Evolutionary conservation across 1,140 invertebrate species (phyloP).

Genomic region (Zaprionus kolodkinae): DNA sequence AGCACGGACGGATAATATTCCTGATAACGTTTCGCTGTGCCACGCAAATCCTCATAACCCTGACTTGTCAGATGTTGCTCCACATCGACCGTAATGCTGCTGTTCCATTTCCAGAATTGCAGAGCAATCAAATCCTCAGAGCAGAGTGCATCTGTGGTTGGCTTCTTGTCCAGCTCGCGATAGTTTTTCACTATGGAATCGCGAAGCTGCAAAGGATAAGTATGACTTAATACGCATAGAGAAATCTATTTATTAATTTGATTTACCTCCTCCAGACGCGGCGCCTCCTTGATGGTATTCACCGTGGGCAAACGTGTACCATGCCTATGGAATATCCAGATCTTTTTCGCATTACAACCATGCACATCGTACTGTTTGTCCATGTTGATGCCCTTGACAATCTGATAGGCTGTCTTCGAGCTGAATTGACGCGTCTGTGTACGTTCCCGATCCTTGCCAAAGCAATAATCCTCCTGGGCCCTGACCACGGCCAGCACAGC

Average conservation of each 20-base stretch:
- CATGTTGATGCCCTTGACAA: conserved; percentile 85
- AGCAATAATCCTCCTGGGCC: conserved; percentile 86
- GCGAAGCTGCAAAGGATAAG: conserved; percentile 58
- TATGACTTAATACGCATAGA: no score
- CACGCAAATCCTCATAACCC: conserved; percentile 87
- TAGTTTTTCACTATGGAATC: conserved; percentile 87
- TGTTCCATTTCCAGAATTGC: conserved; percentile 87
- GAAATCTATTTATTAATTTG: not conserved
- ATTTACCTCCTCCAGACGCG: conserved; percentile 85
- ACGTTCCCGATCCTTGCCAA: conserved; percentile 86
- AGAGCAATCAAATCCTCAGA: conserved; percentile 86
- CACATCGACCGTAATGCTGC: conserved; percentile 85
- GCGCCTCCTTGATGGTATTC: conserved; percentile 85
- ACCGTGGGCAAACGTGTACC: conserved; percentile 87
- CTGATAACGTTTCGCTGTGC: conserved; percentile 87
- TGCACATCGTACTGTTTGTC: conserved; percentile 86
- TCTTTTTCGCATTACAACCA: conserved; percentile 87
- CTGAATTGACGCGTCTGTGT: conserved; percentile 86
- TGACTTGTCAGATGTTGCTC: conserved; percentile 86
- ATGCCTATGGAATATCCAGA: conserved; percentile 88
- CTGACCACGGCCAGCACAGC: conserved; percentile 51
- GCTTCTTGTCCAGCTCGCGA: conserved; percentile 75
- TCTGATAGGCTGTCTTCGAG: conserved; percentile 88
- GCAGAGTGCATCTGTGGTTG: conserved; percentile 85
- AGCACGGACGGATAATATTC: conserved; percentile 85